Base-by-base conservation (phyloP, 2,888 invertebrate species). In the Germaria angustata region DNA sequence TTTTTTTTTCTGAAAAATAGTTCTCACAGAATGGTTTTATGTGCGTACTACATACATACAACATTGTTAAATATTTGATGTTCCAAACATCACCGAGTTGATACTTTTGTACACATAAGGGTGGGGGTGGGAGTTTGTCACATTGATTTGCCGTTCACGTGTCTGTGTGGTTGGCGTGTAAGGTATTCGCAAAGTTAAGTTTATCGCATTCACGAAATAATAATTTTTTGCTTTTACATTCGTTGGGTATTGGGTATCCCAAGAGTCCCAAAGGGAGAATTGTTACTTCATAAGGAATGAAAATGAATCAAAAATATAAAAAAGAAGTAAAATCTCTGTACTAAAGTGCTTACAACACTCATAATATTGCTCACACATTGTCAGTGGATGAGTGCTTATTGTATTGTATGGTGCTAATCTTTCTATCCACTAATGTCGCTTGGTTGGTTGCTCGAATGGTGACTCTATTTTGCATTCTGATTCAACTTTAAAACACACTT, bases 371-470 rank as follows among this genome's bases (percentile, higher is more conserved):
- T 71, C 71, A 63, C 59, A 72, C 81, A 71, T 51, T 65, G 76
- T 53, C 46, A 75, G 80, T 80, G 75, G 75, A 46, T 75, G 73
- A 75, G 68, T 80, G 69, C 75, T 80, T 80, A 75, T 75, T 80
- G 75, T 80, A 75, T 75, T 80, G 75, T 75, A 49, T 63, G 69
- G 69, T 75, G 79, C 82, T 79, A 81, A 78, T 81, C 78, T 75
- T 75, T 82, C 75, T 75, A 79, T 66, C 69, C 69, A 53, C 75
- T 75, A 73, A 57, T 65, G 79, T 55, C 71, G 81, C 66, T 77
- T 72, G 36, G 22, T 41, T 72, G 53, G 57, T 66, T 66, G 28
- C 36, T 65, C 28, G n/a, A 32, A 63, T 41, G 44, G 32, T 28
- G 55, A 72, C 79, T 71, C 32, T 78, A 57, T 82, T 81, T 82